Evolutionary conservation across 2,113 vertebrate genomes (phyloP), one percentile per base, ranked within the genome.

Genomic region (Actenoides hombroni): DNA sequence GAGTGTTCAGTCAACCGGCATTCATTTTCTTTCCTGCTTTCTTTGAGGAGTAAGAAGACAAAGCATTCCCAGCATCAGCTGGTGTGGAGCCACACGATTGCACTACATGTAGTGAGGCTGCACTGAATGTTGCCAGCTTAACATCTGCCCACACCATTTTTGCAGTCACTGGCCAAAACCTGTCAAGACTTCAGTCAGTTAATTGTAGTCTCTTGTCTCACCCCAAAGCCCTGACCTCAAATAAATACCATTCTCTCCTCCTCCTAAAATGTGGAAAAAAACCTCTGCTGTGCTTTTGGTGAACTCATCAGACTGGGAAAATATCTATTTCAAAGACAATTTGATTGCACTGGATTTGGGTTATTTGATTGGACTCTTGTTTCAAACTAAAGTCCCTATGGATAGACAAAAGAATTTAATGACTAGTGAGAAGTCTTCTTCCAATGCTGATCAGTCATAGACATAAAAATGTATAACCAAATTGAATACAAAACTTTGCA

Each of bases 361-460:
- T 67, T 93, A 31, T 61, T 83, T 97, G 97, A 96, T 56, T 92
- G 92, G 92, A 83, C 86, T 96, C 88, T 92, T 92, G 88, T 95
- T 96, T 90, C 56, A 92, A 95, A 80, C 80, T 54, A 61, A 76
- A 31, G 39, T 94, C 78, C 93, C 74, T 80, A 44, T 5, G 86
- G 93, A 70, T n/a, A 95, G 86, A 92, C 90, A 97, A 82, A 90
- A 95, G 91, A 87, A 74, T 29, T 74, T 95, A 92, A 97, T 86
- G 94, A 96, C 92, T 40, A 93, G 77, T 7, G 8, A 94, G 92
- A 75, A 81, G 56, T 48, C 83, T 93, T 91, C 83, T 74, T 93
- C 95, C 86, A 90, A 84, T 83, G 91, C 53, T 83, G 77, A 95
- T 89, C 92, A 60, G 64, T 24, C 83, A 48, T 10, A 9, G 71